Base-by-base conservation (phyloP, 2,888 invertebrate species). In the Cartodere bifasciata region DNA sequence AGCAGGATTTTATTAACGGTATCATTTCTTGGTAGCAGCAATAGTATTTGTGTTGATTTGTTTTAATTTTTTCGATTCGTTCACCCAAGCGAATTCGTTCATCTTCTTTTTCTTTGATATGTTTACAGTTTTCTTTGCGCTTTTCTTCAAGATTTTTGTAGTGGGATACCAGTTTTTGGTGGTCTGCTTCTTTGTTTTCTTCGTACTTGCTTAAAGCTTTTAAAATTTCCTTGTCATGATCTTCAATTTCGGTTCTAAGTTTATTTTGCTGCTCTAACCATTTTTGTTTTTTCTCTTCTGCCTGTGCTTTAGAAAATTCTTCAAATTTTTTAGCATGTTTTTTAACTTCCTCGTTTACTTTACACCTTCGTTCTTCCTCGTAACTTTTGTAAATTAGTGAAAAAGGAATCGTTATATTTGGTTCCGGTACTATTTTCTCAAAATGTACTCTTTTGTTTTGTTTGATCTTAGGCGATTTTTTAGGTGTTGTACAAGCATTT, bases 41-140 rank as follows among this genome's bases (percentile, higher is more conserved):
- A 29, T 63, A 63, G 42, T 75, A 72, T 43, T 65, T 67, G 1
- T 62, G 60, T 39, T 75, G 71, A 40, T 67, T 68, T 23, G 65
- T 62, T 14, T 66, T 64, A 11, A 76, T 65, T 1, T 64, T 60
- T n/a, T 72, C 67, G 40, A 72, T 47, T 17, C 47, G 40, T 15
- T 38, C 38, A 15, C 39, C 41, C 9, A 55, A 24, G 29, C 46
- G 21, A 33, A 45, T 41, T 25, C 43, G 45, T 33, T 45, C 41
- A 36, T 42, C 47, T 41, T 53, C 49, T 46, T 56, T 64, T 31
- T 63, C 63, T 46, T 67, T 63, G 45, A 70, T 60, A 43, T 68
- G 66, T 34, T 66, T 52, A 42, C 67, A 61, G 40, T 53, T 60
- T 34, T 66, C 63, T 58, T 65, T 65, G 30, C 66, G 62, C 37